These are phyloP conservation scores for Rostratula benghalensis DNA, from an alignment of 2,113 vertebrate genomes.

Conservation along the genomic window DNA sequence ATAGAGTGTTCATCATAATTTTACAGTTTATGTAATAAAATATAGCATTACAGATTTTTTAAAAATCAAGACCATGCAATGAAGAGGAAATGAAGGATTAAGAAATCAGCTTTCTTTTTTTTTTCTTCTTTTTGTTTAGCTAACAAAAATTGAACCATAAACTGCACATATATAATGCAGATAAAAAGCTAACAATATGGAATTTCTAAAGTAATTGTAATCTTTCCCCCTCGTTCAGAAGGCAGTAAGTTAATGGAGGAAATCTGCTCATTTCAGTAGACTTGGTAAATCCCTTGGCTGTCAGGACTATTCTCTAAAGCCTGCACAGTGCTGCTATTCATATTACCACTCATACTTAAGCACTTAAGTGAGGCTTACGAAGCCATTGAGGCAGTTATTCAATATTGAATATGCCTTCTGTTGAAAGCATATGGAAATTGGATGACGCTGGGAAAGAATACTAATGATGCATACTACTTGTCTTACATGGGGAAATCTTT, in stretches of 20 bases:
- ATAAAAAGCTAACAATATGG: not conserved
- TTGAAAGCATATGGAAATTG: not conserved
- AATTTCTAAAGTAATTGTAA: not conserved
- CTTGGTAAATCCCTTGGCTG: not conserved
- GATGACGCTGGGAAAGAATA: not conserved
- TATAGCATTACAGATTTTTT: not conserved
- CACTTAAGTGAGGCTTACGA: not conserved
- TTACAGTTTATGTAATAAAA: not conserved
- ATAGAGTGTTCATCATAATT: not conserved
- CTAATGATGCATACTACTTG: not conserved
- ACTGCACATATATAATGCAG: not conserved
- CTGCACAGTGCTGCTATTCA: not conserved
- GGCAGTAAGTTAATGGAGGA: not conserved
- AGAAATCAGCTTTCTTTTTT: not conserved
- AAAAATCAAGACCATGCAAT: not conserved
- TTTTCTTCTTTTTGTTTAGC: not conserved
- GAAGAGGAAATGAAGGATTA: not conserved
- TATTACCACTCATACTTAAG: not conserved
- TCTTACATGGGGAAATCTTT: not conserved
- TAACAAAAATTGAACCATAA: not conserved
- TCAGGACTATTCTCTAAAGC: not conserved
- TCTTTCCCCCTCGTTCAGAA: not conserved
- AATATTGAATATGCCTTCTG: not conserved
- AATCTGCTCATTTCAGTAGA: not conserved
- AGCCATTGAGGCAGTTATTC: not conserved